Evolutionary conservation across 1,140 invertebrate genomes (phyloP), one percentile per base, ranked within the genome.

Genomic region (Penaeus vannamei): DNA sequence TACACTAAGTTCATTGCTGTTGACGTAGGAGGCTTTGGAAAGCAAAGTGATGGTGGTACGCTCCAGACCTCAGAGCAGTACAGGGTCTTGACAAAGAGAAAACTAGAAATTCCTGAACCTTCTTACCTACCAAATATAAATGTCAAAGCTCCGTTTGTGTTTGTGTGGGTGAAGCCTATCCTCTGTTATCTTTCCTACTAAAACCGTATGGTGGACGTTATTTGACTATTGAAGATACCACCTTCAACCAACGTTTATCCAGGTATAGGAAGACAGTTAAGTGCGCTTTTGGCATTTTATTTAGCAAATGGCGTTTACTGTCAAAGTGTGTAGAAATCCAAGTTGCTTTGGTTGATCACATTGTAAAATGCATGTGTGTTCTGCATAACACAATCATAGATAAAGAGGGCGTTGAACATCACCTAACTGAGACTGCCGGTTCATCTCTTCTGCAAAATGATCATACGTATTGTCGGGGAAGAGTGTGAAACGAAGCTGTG

Each of bases 1-100:
- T 92, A 91, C 72, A 36, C n/a, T n/a, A 86, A 85, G 76, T 92
- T 92, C 83, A 83, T 84, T 10, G 42, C 29, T 72, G 79, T 92
- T 85, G 91, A 92, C 90, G 85, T 90, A 36, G 91, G 92, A 26
- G 91, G 90, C 53, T 90, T 87, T 89, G 92, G 92, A 62, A 89
- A 91, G 26, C 81, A 91, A 87, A 89, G 84, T 64, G 91, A 92
- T 85, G 92, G 90, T 77, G 92, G 92, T 80, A 85, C 88, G 32
- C 89, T 91, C 61, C 53, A 85, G 29, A 72, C 64, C 26, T 91
- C 85, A 17, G 59, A 80, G 36, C 61, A 85, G 88, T 66, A 76
- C 36, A 86, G n/a, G 1, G 61, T 29, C 10, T 87, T 86, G 85
- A 61, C n/a, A 36, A 64, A 86, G 66, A 1, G 26, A 86, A 32